Conservation (phyloP, 2,113 vertebrate species). For the Brachyhypopomus occidentalis region DNA sequence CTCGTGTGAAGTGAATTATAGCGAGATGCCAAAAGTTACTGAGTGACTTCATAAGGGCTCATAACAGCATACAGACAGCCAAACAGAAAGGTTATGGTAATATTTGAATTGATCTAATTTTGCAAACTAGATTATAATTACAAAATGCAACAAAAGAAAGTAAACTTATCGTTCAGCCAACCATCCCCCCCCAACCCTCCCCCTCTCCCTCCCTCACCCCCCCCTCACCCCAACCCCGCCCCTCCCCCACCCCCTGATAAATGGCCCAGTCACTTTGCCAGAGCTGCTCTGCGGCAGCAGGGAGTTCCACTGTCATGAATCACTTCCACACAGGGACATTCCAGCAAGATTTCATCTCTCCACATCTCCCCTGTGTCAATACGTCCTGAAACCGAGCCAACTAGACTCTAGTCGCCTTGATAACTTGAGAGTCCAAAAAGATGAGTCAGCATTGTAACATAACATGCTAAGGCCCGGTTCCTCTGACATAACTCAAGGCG, state of each 20-base stretch:
- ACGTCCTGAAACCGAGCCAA: conserved; percentile 34
- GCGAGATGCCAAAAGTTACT: conserved; percentile 20
- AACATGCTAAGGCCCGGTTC: neutral
- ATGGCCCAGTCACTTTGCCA: conserved; percentile 68
- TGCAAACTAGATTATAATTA: neutral
- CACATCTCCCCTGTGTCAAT: conserved; percentile 42
- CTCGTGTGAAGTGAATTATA: neutral
- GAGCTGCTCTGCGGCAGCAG: conserved; percentile 65
- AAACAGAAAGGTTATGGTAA: too few species aligned
- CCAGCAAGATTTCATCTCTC: conserved; percentile 53
- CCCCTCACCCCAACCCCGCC: neutral
- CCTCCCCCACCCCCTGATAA: conserved; percentile 55
- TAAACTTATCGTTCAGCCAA: neutral
- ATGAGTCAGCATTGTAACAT: conserved; percentile 12
- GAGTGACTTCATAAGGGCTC: too few species aligned
- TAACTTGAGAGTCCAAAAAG: neutral
- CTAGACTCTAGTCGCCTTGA: neutral
- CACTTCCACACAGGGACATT: conserved; percentile 47
- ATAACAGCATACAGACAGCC: too few species aligned
- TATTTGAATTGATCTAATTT: neutral
- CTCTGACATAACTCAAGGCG: conserved; percentile 8
- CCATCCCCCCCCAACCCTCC: conserved; percentile 17
- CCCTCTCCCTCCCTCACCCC: conserved; percentile 30
- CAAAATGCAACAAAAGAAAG: conserved; percentile 1
- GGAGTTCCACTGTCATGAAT: conserved; percentile 66